Evolutionary conservation across 2,888 invertebrate genomes (phyloP), one percentile per base, ranked within the genome.

Genomic region (Minunthozetes semirufus): DNA sequence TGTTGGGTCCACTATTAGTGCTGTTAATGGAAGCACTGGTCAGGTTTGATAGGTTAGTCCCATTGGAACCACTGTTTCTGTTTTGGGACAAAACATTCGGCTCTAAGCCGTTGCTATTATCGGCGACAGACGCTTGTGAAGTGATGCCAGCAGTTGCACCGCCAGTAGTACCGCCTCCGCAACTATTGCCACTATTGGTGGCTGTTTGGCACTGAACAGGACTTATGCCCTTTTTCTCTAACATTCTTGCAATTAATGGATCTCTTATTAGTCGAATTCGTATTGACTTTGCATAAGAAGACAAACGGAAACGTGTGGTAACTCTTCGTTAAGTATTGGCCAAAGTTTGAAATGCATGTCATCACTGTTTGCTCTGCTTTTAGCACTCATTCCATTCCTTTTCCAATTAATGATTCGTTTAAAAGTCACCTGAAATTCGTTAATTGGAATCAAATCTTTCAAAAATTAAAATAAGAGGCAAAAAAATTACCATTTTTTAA

Each of bases 1-100:
- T 66, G 50, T 66, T 73, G 17, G 74, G 66, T 63, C 42, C 74
- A 73, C 74, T 73, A 25, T 68, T 68, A 9, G 68, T 38, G 19
- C 33, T 38, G 17, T 29, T 68, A 13, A 29, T 73, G 56, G 53
- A 56, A 63, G 59, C 38, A 48, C 27, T 48, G 19, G n/a, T 71
- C 48, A 33, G 33, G 33, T 33, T 33, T 33, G 33, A 33, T 33
- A 33, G 8, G 33, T 33, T 33, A 33, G 33, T 33, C 8, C 33
- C 33, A 8, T 33, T 33, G 33, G 33, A 33, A 33, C 3, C 33
- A 33, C 33, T 33, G 33, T 25, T 50, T 46, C 48, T 27, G 68
- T 68, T 42, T 8, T 13, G 50, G 5, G 38, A n/a, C 33, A 29
- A 19, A 53, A 19, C 19, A 15, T 53, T n/a, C 8, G 15, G 15